Evolutionary conservation across 2,797 vertebrate species (phyloP), one percentile per base, ranked within the genome.

Genomic region (Chloroceryle amazona): DNA sequence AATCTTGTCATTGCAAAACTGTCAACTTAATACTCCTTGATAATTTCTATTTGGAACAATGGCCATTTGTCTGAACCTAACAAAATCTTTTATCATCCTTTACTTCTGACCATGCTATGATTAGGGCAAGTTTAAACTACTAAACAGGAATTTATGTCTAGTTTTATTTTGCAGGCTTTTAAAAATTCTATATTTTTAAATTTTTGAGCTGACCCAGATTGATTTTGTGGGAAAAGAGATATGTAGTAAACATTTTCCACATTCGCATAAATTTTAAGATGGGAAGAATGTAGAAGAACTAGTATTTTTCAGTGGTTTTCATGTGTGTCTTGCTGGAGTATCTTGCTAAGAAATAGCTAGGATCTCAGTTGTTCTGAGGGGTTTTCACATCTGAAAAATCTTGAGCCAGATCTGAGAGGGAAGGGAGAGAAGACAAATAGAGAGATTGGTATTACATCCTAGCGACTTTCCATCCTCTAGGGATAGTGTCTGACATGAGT

Each of bases 381-480:
- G 11, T 72, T 92, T 90, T 79, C 46, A 81, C 11, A 55, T 60
- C 51, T 89, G 62, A 89, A 96, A 86, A 89, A 76, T 72, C 35
- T 85, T 71, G 41, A 83, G 19, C 31, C 14, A 41, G 41, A 41
- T 82, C 26, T 93, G 54, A 46, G 66, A 91, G 7, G 31, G 9
- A 89, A 90, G n/a, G 51, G 31, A 87, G 19, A 39, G 33, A 75
- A 85, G 78, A 90, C 39, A 11, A 83, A 81, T 16, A 86, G 54
- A 71, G n/a, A 10, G n/a, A 13, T 57, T 58, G 10, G 13, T 47
- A 42, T 75, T 80, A 41, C 37, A 61, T 37, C 47, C 52, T 23
- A 57, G 52, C 51, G 49, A 78, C 28, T 90, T 93, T 65, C 58
- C 12, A 13, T 71, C 22, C 42, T 66, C 68, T 58, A 83, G 54